These are phyloP conservation scores for Ciona savignyi DNA, from an alignment of 23 tunicate species.

Conservation along the genomic window DNA sequence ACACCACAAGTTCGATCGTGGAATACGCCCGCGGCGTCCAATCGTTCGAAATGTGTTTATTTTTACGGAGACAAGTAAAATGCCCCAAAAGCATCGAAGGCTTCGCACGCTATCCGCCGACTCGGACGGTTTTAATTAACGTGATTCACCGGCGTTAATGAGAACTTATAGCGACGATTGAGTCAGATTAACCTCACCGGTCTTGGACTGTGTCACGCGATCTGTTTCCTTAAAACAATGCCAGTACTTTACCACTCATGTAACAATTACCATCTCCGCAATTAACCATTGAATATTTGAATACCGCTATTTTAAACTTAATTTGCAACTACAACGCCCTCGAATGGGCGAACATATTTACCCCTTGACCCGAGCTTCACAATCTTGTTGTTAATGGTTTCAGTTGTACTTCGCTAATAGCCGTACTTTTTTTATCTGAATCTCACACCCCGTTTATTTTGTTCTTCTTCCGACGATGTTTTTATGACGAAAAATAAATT, in stretches of 20 bases:
- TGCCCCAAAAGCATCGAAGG: neutral
- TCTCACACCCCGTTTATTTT: too few relatives aligned
- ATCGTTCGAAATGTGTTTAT: neutral
- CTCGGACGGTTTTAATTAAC: neutral
- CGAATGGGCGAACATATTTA: too few relatives aligned
- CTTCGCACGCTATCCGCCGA: neutral
- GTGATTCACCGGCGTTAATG: neutral
- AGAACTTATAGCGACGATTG: neutral
- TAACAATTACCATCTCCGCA: neutral
- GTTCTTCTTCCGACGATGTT: too few relatives aligned
- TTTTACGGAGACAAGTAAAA: neutral
- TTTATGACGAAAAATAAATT: too few relatives aligned
- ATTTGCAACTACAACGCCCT: too few relatives aligned
- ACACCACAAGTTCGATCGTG: constrained; percentile 1
- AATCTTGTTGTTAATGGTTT: too few relatives aligned
- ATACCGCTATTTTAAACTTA: too few relatives aligned
- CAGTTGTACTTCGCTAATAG: too few relatives aligned
- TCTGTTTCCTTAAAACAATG: neutral
- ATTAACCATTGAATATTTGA: too few relatives aligned
- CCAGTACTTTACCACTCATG: neutral
- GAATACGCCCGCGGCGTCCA: constrained; percentile 3
- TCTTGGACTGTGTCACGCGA: neutral
- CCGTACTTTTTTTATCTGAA: too few relatives aligned
- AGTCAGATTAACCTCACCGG: neutral
- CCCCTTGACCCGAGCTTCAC: too few relatives aligned